A percentile compares a stretch with the other conserved stretches of the same genome.
These are phyloP conservation scores for Perccottus glenii DNA, from an alignment of 2,113 vertebrate species.

Conservation along the genomic window DNA sequence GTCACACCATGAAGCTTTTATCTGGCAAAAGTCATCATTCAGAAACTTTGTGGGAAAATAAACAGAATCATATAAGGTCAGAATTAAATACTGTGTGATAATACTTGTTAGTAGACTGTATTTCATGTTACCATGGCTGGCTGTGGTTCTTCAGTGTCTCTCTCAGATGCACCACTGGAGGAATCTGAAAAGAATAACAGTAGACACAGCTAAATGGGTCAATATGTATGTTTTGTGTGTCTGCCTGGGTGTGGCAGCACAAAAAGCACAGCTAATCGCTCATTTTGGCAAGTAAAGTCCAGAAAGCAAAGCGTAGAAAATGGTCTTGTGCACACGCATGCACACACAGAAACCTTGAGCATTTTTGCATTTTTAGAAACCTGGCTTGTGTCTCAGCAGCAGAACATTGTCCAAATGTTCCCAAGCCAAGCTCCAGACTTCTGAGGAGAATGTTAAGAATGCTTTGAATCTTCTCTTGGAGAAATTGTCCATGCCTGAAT, in stretches of 20 bases:
- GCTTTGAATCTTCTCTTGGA: slow-evolving; percentile 30
- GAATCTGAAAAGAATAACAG: slow-evolving; percentile 28
- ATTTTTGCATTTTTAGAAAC: slow-evolving; percentile 31
- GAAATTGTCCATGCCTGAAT: slow-evolving; percentile 49
- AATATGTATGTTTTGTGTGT: slow-evolving; percentile 14
- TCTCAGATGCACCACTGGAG: slow-evolving; percentile 13
- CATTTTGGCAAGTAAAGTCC: slow-evolving; percentile 54
- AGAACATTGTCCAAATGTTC: slow-evolving; percentile 57
- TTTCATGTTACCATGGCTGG: slow-evolving; percentile 39
- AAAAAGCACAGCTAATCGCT: slow-evolving; percentile 58
- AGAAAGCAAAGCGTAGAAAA: slow-evolving; percentile 48
- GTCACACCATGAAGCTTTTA: neutral
- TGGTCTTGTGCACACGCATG: slow-evolving; percentile 29
- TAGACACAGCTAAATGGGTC: slow-evolving; percentile 15
- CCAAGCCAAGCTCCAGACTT: slow-evolving; percentile 49
- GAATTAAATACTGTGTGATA: neutral
- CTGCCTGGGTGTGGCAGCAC: slow-evolving; percentile 37
- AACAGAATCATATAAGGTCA: slow-evolving; percentile 2
- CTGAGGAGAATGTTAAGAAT: slow-evolving; percentile 63
- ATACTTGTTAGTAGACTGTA: slow-evolving; percentile 11
- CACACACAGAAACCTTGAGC: slow-evolving; percentile 17
- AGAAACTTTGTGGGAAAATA: slow-evolving; percentile 4
- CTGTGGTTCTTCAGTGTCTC: slow-evolving; percentile 17
- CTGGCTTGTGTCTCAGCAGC: slow-evolving; percentile 31
- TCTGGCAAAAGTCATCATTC: slow-evolving; percentile 52